Evolutionary conservation across 1,140 invertebrate genomes (phyloP), one percentile per base, ranked within the genome.

Genomic region (Stratiolaelaps scimitus): DNA sequence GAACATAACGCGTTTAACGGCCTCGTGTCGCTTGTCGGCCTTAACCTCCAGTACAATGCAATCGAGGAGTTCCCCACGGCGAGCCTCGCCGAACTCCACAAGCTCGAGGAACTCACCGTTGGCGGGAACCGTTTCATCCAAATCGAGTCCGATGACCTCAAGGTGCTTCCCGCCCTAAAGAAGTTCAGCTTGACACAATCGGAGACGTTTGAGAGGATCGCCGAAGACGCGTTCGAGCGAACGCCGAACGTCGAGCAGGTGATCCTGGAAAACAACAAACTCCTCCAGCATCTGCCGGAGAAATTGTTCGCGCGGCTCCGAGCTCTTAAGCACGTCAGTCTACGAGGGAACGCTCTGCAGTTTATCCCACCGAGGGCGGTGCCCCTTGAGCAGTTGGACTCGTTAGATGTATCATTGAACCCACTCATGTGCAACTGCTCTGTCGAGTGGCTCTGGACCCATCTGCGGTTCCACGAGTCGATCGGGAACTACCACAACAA

Each of bases 401-500:
- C 65, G 29, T 67, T 77, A 23, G 74, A 75, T 69, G 78, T 91
- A 26, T 83, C 84, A 29, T 86, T 86, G 17, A 90, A 91, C 77
- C 88, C 87, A 1, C 80, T 91, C 53, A 79, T 84, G 65, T 92
- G 89, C 75, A 91, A 91, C 76, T 92, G 89, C 72, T 88, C 87
- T 19, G 74, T 90, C 64, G 78, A 85, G 46, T 92, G 88, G 88
- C 76, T 92, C 2, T 89, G 86, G 86, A 83, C 84, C 70, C 76
- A 88, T 26, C 13, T 69, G 19, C 17, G 53, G 23, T 60, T 60
- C 53, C 53, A 60, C 23, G 53, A 60, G 23, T 60, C 53, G 53
- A 60, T 60, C 23, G 53, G n/a, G 15, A 40, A 40, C 10, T 60
- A 60, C 34, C 53, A 17, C 53, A 60, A 60, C 23, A 60, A 60